Conservation (phyloP, 2,113 vertebrate genomes). For the Scomber colias region DNA sequence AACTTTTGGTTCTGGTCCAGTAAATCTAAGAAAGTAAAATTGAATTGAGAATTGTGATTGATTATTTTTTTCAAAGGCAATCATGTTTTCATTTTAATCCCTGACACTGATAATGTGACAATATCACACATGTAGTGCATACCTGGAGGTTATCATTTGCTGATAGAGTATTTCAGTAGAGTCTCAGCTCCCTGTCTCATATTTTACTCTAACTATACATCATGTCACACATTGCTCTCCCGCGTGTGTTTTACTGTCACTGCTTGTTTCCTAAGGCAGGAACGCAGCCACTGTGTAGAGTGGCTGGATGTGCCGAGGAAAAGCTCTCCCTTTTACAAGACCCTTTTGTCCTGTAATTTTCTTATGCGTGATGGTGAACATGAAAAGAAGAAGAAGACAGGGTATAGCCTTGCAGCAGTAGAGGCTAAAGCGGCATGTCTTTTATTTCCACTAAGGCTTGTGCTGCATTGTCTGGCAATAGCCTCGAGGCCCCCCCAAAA, state of each 20-base stretch:
- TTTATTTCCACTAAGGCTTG: conserved; percentile 66
- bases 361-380: conserved; percentile 48
- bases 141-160: background rate
- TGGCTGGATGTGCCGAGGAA: conserved; percentile 23
- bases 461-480: conserved; percentile 68
- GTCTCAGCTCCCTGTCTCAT: background rate
- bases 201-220: conserved; percentile 30
- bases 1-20: conserved; percentile 16
- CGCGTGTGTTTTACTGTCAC: conserved; percentile 42
- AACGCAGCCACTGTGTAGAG: conserved; percentile 23
- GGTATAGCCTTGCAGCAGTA: conserved; percentile 54
- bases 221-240: conserved; percentile 25
- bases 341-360: conserved; percentile 53
- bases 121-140: background rate
- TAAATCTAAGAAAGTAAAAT: conserved; percentile 15
- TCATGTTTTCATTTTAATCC: conserved; percentile 21
- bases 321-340: conserved; percentile 18
- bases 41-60: background rate
- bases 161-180: background rate
- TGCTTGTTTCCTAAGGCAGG: conserved; percentile 55
- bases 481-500: conserved; percentile 39
- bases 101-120: conserved; percentile 6
- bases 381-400: conserved; percentile 56
- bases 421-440: conserved; percentile 58
- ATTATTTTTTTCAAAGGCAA: conserved; percentile 4